Evolutionary conservation across 2,113 vertebrate genomes (phyloP).

Genomic region (Misgurnus mizolepis): DNA sequence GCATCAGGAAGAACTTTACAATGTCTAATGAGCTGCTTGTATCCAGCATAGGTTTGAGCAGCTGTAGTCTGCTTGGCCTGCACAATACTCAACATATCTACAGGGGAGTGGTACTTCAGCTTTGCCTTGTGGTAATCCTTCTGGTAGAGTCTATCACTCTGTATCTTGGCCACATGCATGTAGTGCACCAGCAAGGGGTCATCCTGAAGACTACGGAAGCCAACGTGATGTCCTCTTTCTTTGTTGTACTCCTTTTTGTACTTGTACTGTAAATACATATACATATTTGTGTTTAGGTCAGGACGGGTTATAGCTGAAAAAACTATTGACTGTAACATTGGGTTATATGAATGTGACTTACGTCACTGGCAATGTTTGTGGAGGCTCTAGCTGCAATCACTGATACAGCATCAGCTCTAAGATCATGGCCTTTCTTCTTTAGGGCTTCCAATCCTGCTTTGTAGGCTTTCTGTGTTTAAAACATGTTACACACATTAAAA

Average conservation of each 20-base stretch:
- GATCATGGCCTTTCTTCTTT: conserved; percentile 80
- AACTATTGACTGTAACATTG: neutral
- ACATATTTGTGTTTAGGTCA: neutral
- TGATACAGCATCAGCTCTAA: conserved; percentile 84
- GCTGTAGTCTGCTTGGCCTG: conserved; percentile 86
- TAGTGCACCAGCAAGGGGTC: conserved; percentile 94
- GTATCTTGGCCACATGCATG: conserved; percentile 86
- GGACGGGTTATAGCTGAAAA: neutral
- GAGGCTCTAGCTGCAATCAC: conserved; percentile 87
- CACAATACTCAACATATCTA: conserved; percentile 87
- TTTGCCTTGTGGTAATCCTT: conserved; percentile 90
- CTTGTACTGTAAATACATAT: conserved; percentile 67
- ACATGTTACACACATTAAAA: neutral
- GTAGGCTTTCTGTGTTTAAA: conserved; percentile 50
- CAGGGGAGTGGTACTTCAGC: conserved; percentile 86
- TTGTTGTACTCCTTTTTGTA: conserved; percentile 86
- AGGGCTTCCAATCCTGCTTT: conserved; percentile 51
- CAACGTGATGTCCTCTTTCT: conserved; percentile 82
- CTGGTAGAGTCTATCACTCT: conserved; percentile 89
- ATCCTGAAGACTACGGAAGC: conserved; percentile 86
- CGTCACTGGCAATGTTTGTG: conserved; percentile 87
- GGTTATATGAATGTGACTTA: conserved; percentile 67
- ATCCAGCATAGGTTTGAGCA: conserved; percentile 78
- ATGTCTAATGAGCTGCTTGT: conserved; percentile 79
- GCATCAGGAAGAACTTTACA: conserved; percentile 83